Base-by-base conservation (phyloP, 2,888 invertebrate genomes). In the Alviniconcha strummeri region DNA sequence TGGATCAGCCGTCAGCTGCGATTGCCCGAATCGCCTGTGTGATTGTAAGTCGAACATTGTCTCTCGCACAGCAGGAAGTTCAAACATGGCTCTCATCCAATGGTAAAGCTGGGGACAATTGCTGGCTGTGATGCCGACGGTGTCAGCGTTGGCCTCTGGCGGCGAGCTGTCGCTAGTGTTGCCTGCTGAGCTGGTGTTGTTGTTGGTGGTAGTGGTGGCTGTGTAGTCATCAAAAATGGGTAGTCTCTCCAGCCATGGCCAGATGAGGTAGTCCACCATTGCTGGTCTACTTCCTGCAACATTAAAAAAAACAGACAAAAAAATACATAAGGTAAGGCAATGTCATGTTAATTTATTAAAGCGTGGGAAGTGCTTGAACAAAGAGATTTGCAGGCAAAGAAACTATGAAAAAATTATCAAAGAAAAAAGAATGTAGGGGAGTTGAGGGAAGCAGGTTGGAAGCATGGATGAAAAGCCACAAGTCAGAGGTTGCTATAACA, bases 221-320 rank as follows among this genome's bases (percentile, higher is more conserved):
- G 88, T 19, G 87, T 84, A 57, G 87, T 82, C 79, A n/a, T 87
- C 85, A n/a, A 91, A 82, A 9, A 89, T 86, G 6, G 86, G 81
- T 3, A 90, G 52, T 71, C 91, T 85, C 81, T 91, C 91, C 80
- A 90, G 88, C 87, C 89, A 90, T 15, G 92, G 92, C 91, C 91
- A 92, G 8, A 91, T 80, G 83, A 89, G 87, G 84, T 89, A 89
- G 84, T 92, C 92, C 9, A 89, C 55, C 84, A 90, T 86, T 5
- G 85, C 82, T 4, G 88, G 87, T n/a, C 83, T 77, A 60, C 77
- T 74, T 11, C 89, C 90, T 90, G 83, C 13, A 75, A 83, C 4
- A 56, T 7, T 60, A 13, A 71, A 74, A 13, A 71, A 74, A 52
- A 54, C 15, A 60, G 17, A 56, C 2, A 36, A 36, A 36, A 36